These are phyloP conservation scores for Tamias sibiricus DNA, from an alignment of 2,113 vertebrate genomes.

Conservation along the genomic window DNA sequence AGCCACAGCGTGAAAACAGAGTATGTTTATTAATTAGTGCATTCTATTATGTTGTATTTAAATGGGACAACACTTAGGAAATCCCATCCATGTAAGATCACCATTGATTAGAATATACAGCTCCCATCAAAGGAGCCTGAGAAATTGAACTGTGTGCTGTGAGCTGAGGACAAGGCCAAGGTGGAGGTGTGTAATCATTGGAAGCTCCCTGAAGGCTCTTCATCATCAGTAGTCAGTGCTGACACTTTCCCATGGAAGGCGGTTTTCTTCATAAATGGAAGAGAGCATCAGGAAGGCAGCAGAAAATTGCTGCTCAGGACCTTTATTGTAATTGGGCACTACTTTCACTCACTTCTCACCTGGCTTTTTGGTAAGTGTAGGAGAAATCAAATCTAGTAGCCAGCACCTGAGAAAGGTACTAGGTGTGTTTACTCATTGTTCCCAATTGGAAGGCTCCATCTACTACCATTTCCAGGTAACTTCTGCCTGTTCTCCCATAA, in stretches of 20 bases:
- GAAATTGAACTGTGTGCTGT: fast-evolving
- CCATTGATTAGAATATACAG: neutral
- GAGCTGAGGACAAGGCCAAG: neutral
- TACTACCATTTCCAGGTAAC: neutral
- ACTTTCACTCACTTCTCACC: neutral
- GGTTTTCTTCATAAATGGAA: neutral
- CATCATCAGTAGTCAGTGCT: neutral
- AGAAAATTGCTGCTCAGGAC: neutral
- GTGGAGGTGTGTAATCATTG: fast-evolving
- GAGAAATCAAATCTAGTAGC: neutral
- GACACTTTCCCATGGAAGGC: neutral
- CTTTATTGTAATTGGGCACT: neutral
- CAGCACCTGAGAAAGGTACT: neutral
- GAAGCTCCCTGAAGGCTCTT: neutral
- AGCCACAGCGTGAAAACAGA: neutral
- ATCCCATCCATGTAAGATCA: neutral
- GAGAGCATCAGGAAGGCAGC: neutral
- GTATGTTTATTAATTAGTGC: neutral
- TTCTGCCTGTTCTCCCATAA: neutral
- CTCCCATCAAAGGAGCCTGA: neutral
- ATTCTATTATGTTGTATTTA: neutral
- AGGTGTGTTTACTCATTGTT: fast-evolving
- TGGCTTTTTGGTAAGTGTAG: neutral
- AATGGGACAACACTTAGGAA: neutral
- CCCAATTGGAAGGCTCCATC: neutral